phyloP scores from a whole-genome alignment of 1,140 invertebrate species.

The Eupristina koningsbergeri region DNA sequence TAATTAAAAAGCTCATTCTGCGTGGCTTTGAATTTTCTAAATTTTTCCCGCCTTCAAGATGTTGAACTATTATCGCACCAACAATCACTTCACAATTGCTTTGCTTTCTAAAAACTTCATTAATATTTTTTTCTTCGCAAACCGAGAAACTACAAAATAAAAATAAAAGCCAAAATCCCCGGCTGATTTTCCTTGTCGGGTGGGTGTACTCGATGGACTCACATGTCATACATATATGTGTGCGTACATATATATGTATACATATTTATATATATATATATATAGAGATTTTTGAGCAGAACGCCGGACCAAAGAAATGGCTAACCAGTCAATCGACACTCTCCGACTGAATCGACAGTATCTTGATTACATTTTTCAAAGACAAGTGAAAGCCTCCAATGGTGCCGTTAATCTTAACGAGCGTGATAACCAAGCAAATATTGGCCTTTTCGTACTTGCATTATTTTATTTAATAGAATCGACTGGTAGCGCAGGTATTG shows the following conservation, averaged over 20 bases:
- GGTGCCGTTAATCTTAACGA: not conserved
- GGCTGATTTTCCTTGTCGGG: not conserved
- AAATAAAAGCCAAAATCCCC: not conserved
- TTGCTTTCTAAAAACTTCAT: not conserved
- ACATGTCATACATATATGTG: not conserved
- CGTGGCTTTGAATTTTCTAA: not conserved
- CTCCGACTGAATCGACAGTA: not conserved
- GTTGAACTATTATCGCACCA: not conserved
- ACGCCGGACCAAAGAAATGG: not conserved
- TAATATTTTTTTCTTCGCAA: not conserved
- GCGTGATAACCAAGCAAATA: not conserved
- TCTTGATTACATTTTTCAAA: not conserved
- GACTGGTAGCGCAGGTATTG: not conserved
- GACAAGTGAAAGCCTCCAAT: not conserved
- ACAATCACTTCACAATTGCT: not conserved
- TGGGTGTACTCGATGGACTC: too few relatives aligned
- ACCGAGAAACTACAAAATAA: not conserved
- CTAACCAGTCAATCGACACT: not conserved
- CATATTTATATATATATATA: too few relatives aligned
- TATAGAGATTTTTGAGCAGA: not conserved
- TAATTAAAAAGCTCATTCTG: conserved; percentile 10
- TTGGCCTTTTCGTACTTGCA: not conserved
- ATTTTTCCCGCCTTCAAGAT: conserved; percentile 7
- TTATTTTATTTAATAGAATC: not conserved
- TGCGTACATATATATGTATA: too few relatives aligned